Conservation (phyloP, 2,888 invertebrate genomes). For the Ennomos erosarius region DNA sequence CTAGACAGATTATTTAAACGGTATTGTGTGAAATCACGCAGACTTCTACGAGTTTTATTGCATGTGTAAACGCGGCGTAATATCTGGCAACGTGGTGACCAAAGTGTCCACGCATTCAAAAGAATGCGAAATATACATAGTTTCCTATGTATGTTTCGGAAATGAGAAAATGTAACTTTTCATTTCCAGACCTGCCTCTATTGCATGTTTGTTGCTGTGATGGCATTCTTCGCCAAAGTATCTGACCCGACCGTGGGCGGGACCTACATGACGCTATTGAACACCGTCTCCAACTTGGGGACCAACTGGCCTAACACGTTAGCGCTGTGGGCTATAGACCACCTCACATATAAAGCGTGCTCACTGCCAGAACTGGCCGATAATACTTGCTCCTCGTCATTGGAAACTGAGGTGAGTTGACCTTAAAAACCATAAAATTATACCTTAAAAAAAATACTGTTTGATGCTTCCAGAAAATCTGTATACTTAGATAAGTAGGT, state of each 20-base stretch:
- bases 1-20: too few species aligned
- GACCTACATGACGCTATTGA: constrained; percentile 99
- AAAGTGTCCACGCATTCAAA: too few species aligned
- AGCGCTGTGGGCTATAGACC: constrained; percentile 96
- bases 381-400: constrained; percentile 87
- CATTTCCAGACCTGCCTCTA: constrained; percentile 93
- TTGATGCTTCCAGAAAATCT: too few species aligned
- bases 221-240: constrained; percentile 99
- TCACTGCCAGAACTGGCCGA: constrained; percentile 72
- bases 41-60: too few species aligned
- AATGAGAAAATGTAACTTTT: constrained; percentile 5
- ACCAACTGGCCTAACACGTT: constrained; percentile 98
- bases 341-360: constrained; percentile 93
- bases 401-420: constrained; percentile 87
- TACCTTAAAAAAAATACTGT: too few species aligned
- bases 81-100: background rate
- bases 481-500: too few species aligned
- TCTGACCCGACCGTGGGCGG: constrained; percentile 99
- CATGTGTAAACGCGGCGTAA: too few species aligned
- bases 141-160: too few species aligned
- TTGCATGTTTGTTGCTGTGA: constrained; percentile 98
- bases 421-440: too few species aligned
- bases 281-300: constrained; percentile 98
- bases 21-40: too few species aligned
- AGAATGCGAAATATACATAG: background rate